phyloP scores from a whole-genome alignment of 2,113 vertebrate genomes.

The Nycticorax nycticorax region DNA sequence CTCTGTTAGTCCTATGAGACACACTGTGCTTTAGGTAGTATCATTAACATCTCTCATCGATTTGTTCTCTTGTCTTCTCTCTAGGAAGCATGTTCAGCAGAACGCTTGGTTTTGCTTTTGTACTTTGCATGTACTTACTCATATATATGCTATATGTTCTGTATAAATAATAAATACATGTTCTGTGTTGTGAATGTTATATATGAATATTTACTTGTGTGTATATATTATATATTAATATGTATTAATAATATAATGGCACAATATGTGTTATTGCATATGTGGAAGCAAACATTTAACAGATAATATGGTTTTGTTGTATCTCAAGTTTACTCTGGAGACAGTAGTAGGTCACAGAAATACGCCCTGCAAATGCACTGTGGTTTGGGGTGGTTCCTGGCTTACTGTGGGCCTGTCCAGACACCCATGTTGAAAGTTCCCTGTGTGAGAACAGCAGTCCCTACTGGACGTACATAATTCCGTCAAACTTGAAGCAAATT shows the following conservation, averaged over 20 bases:
- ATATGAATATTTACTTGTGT: not conserved
- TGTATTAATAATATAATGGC: not conserved
- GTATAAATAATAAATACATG: not conserved
- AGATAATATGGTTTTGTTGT: not conserved
- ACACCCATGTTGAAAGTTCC: fast-evolving
- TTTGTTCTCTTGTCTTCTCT: not conserved
- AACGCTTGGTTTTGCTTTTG: not conserved
- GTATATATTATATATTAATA: not conserved
- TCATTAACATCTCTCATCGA: not conserved
- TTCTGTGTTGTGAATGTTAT: not conserved
- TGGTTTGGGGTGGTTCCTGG: fast-evolving
- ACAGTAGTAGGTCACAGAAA: not conserved
- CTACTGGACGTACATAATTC: not conserved
- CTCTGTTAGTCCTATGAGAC: not conserved
- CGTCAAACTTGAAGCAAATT: not conserved
- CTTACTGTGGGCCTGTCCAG: not conserved
- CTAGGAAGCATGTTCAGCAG: not conserved
- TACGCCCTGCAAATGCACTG: not conserved
- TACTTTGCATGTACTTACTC: not conserved
- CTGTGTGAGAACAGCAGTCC: not conserved
- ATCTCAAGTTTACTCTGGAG: not conserved
- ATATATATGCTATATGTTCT: not conserved
- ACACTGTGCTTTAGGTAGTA: not conserved
- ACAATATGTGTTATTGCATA: not conserved
- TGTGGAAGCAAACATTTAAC: not conserved